Conservation (phyloP, 1,140 invertebrate species). For the Diplogasteroides magnus region DNA sequence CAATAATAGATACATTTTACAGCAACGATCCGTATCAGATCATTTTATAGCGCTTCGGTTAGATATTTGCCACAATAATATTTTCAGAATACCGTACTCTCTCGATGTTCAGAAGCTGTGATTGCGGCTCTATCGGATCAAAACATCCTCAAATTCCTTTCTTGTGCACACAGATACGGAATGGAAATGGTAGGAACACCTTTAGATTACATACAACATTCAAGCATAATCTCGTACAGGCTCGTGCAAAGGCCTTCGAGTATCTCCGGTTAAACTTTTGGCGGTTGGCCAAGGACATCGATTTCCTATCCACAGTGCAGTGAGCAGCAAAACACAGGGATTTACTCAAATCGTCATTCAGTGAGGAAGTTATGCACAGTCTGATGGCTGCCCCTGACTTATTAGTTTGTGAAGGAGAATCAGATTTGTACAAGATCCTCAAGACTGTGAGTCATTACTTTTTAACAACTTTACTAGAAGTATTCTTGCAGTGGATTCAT, state of each 20-base stretch:
- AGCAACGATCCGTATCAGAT: too few relatives aligned
- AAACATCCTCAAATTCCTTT: constrained; percentile 1
- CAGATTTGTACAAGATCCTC: not conserved
- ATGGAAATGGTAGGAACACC: constrained; percentile 1
- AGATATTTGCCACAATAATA: too few relatives aligned
- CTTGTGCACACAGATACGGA: constrained; percentile 4
- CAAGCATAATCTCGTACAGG: not conserved
- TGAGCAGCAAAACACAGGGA: not conserved
- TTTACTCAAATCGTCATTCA: not conserved
- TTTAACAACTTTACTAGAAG: not conserved
- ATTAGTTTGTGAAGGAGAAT: not conserved
- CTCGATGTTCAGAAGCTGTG: constrained; percentile 13
- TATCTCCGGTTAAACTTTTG: not conserved
- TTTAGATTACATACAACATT: not conserved
- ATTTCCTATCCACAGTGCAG: not conserved
- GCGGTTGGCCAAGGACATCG: not conserved
- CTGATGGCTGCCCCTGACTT: not conserved
- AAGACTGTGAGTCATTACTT: not conserved
- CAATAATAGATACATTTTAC: too few relatives aligned
- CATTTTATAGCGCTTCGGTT: too few relatives aligned
- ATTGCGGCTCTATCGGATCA: not conserved
- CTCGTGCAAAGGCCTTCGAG: not conserved
- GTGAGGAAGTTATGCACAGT: not conserved
- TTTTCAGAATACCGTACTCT: constrained; percentile 6
- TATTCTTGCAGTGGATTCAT: not conserved